These are phyloP conservation scores for Cryptocheilus praepositus DNA, from an alignment of 2,888 invertebrate species.

Conservation along the genomic window DNA sequence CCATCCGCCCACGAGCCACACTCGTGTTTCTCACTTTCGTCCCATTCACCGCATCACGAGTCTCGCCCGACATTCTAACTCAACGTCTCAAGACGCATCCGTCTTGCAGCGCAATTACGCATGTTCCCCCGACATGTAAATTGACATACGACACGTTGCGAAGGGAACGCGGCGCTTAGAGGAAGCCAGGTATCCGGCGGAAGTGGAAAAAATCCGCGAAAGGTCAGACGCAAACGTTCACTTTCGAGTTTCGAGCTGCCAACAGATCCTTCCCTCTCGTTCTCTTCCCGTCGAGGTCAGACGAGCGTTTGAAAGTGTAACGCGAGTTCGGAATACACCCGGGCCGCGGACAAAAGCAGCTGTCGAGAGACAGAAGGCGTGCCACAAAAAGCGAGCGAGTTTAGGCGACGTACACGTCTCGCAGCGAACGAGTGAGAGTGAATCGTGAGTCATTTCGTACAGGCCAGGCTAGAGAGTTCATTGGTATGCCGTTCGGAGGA, in stretches of 20 bases:
- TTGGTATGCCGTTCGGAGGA: conserved; percentile 36
- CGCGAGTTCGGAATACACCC: conserved; percentile 7
- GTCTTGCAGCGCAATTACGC: too few relatives aligned
- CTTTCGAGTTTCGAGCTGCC: conserved; percentile 8
- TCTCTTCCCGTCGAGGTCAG: background rate
- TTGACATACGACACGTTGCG: too few relatives aligned
- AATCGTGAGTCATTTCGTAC: conserved; percentile 50
- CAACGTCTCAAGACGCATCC: too few relatives aligned
- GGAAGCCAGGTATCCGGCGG: conserved; percentile 42
- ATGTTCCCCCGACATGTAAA: too few relatives aligned
- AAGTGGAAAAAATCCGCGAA: conserved; percentile 38
- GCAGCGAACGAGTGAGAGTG: conserved; percentile 41
- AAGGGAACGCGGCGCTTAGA: conserved; percentile 13
- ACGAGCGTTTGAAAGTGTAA: conserved; percentile 16
- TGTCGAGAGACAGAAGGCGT: background rate
- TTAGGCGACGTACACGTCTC: conserved; percentile 8
- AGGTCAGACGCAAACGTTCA: conserved; percentile 21
- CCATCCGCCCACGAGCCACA: too few relatives aligned
- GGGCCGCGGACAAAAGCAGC: background rate
- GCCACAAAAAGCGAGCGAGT: background rate
- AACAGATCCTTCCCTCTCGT: background rate
- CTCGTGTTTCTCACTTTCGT: too few relatives aligned
- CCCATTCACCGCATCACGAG: too few relatives aligned
- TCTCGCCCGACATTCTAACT: too few relatives aligned
- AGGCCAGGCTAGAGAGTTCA: conserved; percentile 30